Conservation (phyloP, 1,140 invertebrate species). For the Eurosta solidaginis region DNA sequence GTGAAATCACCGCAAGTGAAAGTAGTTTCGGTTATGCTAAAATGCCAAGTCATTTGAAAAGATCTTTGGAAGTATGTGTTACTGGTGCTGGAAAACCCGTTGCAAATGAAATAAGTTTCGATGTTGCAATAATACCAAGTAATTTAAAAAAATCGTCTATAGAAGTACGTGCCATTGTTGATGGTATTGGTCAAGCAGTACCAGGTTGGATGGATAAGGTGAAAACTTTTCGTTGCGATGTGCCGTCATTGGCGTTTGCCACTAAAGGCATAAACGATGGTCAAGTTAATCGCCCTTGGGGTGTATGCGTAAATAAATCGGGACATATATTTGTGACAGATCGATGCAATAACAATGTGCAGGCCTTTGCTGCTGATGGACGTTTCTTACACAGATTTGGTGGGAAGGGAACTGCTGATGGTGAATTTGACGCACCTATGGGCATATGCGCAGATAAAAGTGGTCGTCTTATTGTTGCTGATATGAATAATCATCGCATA, state of each 20-base stretch:
- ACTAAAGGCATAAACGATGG: background rate
- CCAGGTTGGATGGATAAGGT: background rate
- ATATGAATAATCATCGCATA: background rate
- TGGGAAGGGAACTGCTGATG: background rate
- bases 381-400: background rate
- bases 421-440: background rate
- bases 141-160: too few species aligned
- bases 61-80: too few species aligned
- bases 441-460: background rate
- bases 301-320: background rate
- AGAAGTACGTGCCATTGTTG: too few species aligned
- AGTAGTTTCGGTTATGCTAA: too few species aligned
- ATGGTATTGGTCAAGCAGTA: background rate
- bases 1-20: too few species aligned
- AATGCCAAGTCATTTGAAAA: too few species aligned
- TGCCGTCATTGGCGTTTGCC: background rate
- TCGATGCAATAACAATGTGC: background rate
- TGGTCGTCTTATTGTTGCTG: background rate
- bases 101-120: too few species aligned
- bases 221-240: background rate
- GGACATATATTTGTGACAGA: background rate
- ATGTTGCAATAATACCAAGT: too few species aligned
- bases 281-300: background rate
- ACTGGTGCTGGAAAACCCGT: too few species aligned
- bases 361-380: background rate